phyloP scores from a whole-genome alignment of 2,113 vertebrate genomes.

The Poeciliopsis occidentalis region DNA sequence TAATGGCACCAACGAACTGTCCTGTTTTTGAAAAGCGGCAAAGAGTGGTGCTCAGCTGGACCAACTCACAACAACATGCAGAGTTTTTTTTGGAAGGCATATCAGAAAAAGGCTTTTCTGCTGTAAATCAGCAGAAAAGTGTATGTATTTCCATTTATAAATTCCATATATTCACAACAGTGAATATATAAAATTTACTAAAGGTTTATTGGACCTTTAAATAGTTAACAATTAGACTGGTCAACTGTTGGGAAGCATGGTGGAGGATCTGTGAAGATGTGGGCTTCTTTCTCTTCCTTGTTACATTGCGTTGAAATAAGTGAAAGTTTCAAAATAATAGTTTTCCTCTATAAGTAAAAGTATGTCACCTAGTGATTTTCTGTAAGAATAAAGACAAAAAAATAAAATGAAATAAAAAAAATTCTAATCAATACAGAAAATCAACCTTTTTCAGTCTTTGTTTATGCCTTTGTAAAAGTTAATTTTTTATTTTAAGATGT shows the following conservation, averaged over 20 bases:
- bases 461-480: neutral
- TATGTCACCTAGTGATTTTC: neutral
- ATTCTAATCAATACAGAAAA: neutral
- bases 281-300: neutral
- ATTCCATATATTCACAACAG: neutral
- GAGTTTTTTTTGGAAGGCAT: neutral
- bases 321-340: too few species aligned
- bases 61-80: neutral
- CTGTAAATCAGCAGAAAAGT: neutral
- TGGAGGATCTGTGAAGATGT: too few species aligned
- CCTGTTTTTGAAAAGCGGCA: neutral
- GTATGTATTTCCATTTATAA: too few species aligned
- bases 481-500: neutral
- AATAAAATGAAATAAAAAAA: accelerated
- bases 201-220: neutral
- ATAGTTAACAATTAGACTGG: neutral
- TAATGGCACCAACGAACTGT: neutral
- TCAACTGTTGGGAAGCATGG: neutral
- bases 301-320: neutral
- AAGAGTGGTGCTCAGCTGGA: neutral
- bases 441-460: neutral
- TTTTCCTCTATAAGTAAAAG: too few species aligned
- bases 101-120: neutral
- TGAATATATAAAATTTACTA: neutral
- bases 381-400: neutral